A percentile compares a stretch with the other conserved stretches of the same genome.
phyloP scores from a whole-genome alignment of 2,113 vertebrate genomes.

The Platanista minor region DNA sequence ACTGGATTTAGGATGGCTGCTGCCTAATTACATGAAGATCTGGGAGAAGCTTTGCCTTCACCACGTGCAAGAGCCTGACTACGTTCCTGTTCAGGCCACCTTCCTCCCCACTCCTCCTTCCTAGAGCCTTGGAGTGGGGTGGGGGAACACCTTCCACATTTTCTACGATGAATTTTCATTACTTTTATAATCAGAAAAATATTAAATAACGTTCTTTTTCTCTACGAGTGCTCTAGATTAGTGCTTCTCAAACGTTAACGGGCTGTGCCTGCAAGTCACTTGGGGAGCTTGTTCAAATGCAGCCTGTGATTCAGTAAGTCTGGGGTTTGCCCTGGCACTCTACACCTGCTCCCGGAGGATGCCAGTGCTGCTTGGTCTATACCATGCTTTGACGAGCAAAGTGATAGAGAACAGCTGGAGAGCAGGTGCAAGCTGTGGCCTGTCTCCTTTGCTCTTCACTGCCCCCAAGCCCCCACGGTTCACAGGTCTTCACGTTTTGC shows the following conservation, averaged over 20 bases:
- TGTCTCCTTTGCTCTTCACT: neutral
- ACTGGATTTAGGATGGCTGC: neutral
- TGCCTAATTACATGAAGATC: neutral
- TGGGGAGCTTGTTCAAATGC: neutral
- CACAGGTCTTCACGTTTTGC: neutral
- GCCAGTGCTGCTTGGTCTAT: neutral
- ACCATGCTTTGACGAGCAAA: neutral
- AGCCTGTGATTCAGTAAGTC: neutral
- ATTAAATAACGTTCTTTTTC: neutral
- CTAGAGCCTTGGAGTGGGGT: neutral
- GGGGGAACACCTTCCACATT: neutral
- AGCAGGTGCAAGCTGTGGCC: neutral
- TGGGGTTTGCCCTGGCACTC: neutral
- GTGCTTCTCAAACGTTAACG: neutral
- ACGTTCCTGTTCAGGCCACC: neutral
- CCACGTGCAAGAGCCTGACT: neutral
- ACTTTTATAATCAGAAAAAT: neutral
- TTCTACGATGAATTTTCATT: neutral
- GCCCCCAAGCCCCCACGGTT: rapidly evolving
- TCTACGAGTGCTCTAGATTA: neutral
- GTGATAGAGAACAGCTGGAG: neutral
- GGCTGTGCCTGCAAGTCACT: neutral
- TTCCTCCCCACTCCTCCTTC: neutral
- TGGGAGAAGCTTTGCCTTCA: neutral
- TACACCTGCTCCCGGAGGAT: neutral